A percentile compares a stretch with the other conserved stretches of the same genome.
These are phyloP conservation scores for Vandiemenella viatica DNA, from an alignment of 2,888 invertebrate genomes.

Conservation along the genomic window DNA sequence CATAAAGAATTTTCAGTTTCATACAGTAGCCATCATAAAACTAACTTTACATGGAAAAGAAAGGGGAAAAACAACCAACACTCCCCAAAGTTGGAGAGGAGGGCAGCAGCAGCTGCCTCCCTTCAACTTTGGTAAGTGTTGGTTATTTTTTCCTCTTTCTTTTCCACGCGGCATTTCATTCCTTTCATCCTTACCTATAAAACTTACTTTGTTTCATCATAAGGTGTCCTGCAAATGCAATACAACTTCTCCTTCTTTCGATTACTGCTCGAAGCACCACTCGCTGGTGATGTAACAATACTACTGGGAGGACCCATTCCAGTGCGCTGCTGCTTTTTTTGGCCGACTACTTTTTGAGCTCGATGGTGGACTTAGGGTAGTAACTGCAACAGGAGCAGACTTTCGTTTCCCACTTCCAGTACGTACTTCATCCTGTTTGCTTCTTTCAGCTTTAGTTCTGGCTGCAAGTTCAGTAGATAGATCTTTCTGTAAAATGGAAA, in stretches of 20 bases:
- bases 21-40: too few relatives aligned
- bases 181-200: too few relatives aligned
- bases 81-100: too few relatives aligned
- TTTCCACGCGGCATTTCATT: too few relatives aligned
- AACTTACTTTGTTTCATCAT: conserved; percentile 80
- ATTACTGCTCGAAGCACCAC: conserved; percentile 22
- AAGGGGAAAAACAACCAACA: too few relatives aligned
- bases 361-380: conserved; percentile 24
- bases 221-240: conserved; percentile 85
- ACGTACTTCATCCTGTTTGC: conserved; percentile 46
- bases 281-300: conserved; percentile 13
- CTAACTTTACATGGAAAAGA: too few relatives aligned
- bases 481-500: conserved; percentile 42
- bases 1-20: too few relatives aligned
- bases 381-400: conserved; percentile 31
- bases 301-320: conserved; percentile 3
- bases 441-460: conserved; percentile 54
- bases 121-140: too few relatives aligned
- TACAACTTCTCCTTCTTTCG: conserved; percentile 66
- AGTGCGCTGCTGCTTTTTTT: conserved; percentile 23
- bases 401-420: conserved; percentile 41
- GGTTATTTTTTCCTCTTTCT: too few relatives aligned
- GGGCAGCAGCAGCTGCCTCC: too few relatives aligned
- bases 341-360: conserved; percentile 26
- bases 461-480: conserved; percentile 55